Evolutionary conservation across 2,113 vertebrate species (phyloP).

Genomic region (Mirza zaza): DNA sequence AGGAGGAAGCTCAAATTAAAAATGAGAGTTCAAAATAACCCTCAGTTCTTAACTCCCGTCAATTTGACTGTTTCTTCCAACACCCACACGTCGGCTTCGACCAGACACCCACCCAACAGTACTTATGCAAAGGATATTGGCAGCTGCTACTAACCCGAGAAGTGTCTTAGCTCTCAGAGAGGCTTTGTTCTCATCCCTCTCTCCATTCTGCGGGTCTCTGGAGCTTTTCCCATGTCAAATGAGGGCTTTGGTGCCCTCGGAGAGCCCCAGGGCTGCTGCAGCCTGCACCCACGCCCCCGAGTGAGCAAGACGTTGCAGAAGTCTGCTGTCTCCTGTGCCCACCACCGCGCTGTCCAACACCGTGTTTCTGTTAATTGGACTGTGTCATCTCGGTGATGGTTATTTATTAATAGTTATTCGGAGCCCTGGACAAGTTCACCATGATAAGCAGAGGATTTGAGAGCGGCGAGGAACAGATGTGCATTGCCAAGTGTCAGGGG

Average conservation of each 20-base stretch:
- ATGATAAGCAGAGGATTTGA: slow-evolving; percentile 74
- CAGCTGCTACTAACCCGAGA: slow-evolving; percentile 51
- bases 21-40: slow-evolving; percentile 72
- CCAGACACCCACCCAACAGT: slow-evolving; percentile 71
- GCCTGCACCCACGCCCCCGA: neutral
- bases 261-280: neutral
- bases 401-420: slow-evolving; percentile 82
- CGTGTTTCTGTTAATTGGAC: slow-evolving; percentile 72
- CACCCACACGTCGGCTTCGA: slow-evolving; percentile 60
- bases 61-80: slow-evolving; percentile 70
- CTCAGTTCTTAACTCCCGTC: slow-evolving; percentile 70
- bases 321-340: neutral
- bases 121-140: slow-evolving; percentile 60
- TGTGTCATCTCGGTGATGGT: slow-evolving; percentile 69
- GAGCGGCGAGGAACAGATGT: slow-evolving; percentile 75
- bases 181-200: neutral
- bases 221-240: neutral
- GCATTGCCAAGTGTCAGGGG: slow-evolving; percentile 57
- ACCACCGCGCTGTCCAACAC: neutral
- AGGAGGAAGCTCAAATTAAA: slow-evolving; percentile 56
- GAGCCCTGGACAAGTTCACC: slow-evolving; percentile 71
- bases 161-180: neutral
- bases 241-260: slow-evolving; percentile 12
- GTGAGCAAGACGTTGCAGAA: neutral
- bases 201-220: neutral